These are phyloP conservation scores for Porites lutea DNA, from an alignment of 64 coral and sea anemone species.

Conservation along the genomic window DNA sequence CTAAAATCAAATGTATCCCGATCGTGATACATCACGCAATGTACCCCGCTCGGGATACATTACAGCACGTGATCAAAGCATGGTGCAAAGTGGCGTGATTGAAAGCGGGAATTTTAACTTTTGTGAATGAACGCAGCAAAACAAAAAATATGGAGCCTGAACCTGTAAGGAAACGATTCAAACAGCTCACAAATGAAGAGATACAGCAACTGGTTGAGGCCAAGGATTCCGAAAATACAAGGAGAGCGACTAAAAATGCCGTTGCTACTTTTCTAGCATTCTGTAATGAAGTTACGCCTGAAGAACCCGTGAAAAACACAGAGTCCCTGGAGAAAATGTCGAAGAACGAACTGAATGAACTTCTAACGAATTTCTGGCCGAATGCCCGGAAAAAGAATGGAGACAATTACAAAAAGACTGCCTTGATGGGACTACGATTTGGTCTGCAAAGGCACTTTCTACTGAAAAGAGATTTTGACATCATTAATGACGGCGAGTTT, in stretches of 20 bases:
- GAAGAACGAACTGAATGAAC: slow-evolving; percentile 65
- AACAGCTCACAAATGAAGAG: neutral
- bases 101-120: too few species aligned
- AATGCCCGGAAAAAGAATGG: slow-evolving; percentile 73
- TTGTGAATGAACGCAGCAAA: too few species aligned
- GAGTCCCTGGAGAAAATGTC: slow-evolving; percentile 47
- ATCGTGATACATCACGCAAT: too few species aligned
- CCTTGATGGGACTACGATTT: slow-evolving; percentile 67
- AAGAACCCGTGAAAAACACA: slow-evolving; percentile 21
- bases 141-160: too few species aligned
- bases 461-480: slow-evolving; percentile 31
- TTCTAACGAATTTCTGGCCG: slow-evolving; percentile 60
- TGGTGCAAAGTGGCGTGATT: too few species aligned
- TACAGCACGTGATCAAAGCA: too few species aligned
- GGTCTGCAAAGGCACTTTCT: slow-evolving; percentile 79
- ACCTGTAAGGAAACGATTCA: too few species aligned
- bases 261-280: slow-evolving; percentile 18
- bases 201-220: neutral
- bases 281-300: slow-evolving; percentile 14
- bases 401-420: slow-evolving; percentile 71
- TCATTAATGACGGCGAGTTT: slow-evolving; percentile 47
- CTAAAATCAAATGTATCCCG: too few species aligned
- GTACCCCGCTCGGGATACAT: too few species aligned
- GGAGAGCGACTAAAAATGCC: slow-evolving; percentile 40
- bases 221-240: slow-evolving; percentile 29